Evolutionary conservation across 2,797 vertebrate genomes (phyloP).

Genomic region (Smutsia gigantea): DNA sequence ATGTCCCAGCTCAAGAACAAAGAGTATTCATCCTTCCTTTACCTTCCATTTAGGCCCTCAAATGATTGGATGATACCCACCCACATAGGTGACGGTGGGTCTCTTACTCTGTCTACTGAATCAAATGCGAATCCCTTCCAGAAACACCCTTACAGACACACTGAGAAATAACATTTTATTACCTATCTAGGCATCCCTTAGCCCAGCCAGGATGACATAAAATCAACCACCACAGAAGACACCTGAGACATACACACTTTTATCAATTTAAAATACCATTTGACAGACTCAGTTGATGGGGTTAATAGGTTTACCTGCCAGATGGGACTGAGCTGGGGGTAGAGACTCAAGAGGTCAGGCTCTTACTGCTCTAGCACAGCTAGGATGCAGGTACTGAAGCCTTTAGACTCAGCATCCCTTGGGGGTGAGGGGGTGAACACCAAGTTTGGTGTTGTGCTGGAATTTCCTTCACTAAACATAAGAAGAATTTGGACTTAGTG

Average conservation of each 20-base stretch:
- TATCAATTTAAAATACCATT: not conserved
- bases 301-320: not conserved
- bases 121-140: not conserved
- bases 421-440: not conserved
- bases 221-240: not conserved
- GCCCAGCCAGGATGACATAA: not conserved
- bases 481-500: not conserved
- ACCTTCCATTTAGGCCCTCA: not conserved
- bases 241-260: not conserved
- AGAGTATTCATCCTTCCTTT: not conserved
- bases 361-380: not conserved
- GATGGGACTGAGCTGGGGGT: not conserved
- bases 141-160: not conserved
- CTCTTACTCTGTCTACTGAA: not conserved
- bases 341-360: not conserved
- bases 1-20: not conserved
- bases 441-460: not conserved
- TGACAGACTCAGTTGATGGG: not conserved
- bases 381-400: not conserved
- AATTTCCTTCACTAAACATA: not conserved
- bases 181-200: not conserved
- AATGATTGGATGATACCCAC: not conserved
- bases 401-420: not conserved
- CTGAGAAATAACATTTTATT: not conserved
- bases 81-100: not conserved